These are phyloP conservation scores for Drosophila pseudotakahashii DNA, from an alignment of 2,888 invertebrate genomes.

Conservation along the genomic window DNA sequence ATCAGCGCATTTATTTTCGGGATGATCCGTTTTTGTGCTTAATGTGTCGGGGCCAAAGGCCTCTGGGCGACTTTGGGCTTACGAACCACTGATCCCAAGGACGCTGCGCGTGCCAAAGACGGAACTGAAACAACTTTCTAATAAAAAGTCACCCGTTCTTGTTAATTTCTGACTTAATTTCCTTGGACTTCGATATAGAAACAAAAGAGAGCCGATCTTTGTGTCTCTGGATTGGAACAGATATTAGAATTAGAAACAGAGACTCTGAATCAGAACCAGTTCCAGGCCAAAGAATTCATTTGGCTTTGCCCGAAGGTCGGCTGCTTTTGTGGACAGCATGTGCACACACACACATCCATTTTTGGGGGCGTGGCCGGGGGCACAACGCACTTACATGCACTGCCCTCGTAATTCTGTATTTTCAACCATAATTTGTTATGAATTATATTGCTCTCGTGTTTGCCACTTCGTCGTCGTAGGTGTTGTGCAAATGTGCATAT, in stretches of 20 bases:
- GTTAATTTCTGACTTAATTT: slow-evolving; percentile 67
- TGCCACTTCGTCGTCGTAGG: slow-evolving; percentile 27
- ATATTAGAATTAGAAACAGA: slow-evolving; percentile 52
- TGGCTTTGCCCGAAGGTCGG: slow-evolving; percentile 59
- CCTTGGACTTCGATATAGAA: slow-evolving; percentile 49
- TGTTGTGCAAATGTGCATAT: slow-evolving; percentile 22
- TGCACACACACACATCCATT: slow-evolving; percentile 38
- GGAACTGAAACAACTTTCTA: slow-evolving; percentile 79
- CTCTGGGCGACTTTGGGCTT: slow-evolving; percentile 44
- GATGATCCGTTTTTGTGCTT: slow-evolving; percentile 21
- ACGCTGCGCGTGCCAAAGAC: slow-evolving; percentile 56
- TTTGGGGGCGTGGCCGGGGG: slow-evolving; percentile 35
- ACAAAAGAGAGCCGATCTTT: slow-evolving; percentile 45
- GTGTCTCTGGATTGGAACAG: slow-evolving; percentile 9
- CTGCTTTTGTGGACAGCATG: slow-evolving; percentile 47
- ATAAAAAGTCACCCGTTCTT: slow-evolving; percentile 61
- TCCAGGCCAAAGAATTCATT: slow-evolving; percentile 55
- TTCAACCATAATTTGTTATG: slow-evolving; percentile 57
- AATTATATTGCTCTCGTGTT: slow-evolving; percentile 26
- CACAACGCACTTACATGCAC: slow-evolving; percentile 35
- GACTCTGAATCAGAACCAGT: slow-evolving; percentile 72
- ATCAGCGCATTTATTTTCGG: slow-evolving; percentile 49
- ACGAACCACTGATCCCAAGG: slow-evolving; percentile 50
- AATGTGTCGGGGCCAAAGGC: slow-evolving; percentile 65
- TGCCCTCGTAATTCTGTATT: slow-evolving; percentile 21